phyloP scores from a whole-genome alignment of 2,113 vertebrate species.

The Siniperca knerii region DNA sequence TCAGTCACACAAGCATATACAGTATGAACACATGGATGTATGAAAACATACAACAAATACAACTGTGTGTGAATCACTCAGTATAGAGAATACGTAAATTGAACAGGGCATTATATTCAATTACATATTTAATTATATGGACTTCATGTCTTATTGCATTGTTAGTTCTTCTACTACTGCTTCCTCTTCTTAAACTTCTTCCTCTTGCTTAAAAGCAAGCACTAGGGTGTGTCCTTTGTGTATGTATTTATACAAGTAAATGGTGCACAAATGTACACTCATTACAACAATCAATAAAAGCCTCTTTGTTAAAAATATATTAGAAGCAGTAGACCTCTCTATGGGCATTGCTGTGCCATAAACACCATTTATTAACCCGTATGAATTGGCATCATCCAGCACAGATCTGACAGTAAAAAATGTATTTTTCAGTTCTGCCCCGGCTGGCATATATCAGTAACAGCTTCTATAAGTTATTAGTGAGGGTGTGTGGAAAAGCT shows the following conservation, averaged over 20 bases:
- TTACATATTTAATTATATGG: conserved; percentile 9
- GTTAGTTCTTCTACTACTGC: not conserved
- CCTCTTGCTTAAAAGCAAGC: not conserved
- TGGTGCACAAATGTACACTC: conserved; percentile 33
- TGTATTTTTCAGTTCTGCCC: conserved; percentile 48
- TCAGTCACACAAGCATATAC: not conserved
- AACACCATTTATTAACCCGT: conserved; percentile 71
- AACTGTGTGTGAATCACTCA: not conserved
- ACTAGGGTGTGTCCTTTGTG: not conserved
- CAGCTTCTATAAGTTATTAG: conserved; percentile 64
- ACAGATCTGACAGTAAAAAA: conserved; percentile 62
- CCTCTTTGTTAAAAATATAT: conserved; percentile 68
- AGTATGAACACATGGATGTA: conserved; percentile 1
- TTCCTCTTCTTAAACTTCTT: not conserved
- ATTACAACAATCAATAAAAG: conserved; percentile 62
- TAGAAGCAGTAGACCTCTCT: conserved; percentile 40
- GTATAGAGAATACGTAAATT: not conserved
- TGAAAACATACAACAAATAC: not conserved
- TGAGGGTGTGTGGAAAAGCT: conserved; percentile 59
- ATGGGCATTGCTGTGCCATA: conserved; percentile 51
- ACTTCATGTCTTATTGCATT: not conserved
- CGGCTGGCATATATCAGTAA: conserved; percentile 66
- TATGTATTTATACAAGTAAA: conserved; percentile 20
- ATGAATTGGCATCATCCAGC: conserved; percentile 61
- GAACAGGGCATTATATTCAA: not conserved